Conservation (phyloP, 2,797 vertebrate genomes). For the Rhinella marina region DNA sequence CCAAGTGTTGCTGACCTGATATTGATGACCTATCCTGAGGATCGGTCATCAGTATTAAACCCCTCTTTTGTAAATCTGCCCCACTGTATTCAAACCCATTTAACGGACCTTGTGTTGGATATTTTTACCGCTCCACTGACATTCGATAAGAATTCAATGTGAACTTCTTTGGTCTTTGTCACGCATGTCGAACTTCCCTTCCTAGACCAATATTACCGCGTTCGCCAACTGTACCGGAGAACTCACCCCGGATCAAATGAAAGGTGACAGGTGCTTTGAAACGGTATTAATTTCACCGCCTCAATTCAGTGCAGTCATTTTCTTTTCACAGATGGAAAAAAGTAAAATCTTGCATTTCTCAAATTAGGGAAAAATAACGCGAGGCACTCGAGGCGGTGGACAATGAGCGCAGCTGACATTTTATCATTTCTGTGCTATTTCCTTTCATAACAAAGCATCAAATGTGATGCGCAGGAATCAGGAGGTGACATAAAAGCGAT, state of each 20-base stretch:
- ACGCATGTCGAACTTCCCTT: conserved; percentile 22
- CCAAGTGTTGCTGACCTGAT: no score
- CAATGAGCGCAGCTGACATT: conserved; percentile 44
- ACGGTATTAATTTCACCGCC: conserved; percentile 55
- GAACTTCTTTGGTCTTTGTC: conserved; percentile 12
- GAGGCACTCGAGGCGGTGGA: conserved; percentile 14
- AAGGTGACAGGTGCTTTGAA: conserved; percentile 61
- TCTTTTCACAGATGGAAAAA: conserved; percentile 52
- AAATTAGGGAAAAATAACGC: conserved; percentile 45
- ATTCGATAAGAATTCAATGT: not conserved
- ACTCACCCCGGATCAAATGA: conserved; percentile 47
- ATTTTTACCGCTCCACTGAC: conserved; percentile 24
- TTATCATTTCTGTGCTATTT: conserved; percentile 51
- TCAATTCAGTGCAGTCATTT: conserved; percentile 55
- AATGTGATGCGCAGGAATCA: not conserved
- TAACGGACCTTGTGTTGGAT: conserved; percentile 8
- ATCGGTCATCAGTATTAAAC: no score
- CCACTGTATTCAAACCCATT: not conserved
- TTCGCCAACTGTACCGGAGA: conserved; percentile 28
- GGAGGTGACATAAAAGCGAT: conserved; percentile 8
- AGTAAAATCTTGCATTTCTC: conserved; percentile 37
- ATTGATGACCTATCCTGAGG: no score
- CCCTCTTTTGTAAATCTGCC: not conserved
- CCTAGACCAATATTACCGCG: conserved; percentile 24
- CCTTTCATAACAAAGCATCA: conserved; percentile 33